Evolutionary conservation across 2,113 vertebrate genomes (phyloP), one percentile per base, ranked within the genome.

Genomic region (Tor tambroides): DNA sequence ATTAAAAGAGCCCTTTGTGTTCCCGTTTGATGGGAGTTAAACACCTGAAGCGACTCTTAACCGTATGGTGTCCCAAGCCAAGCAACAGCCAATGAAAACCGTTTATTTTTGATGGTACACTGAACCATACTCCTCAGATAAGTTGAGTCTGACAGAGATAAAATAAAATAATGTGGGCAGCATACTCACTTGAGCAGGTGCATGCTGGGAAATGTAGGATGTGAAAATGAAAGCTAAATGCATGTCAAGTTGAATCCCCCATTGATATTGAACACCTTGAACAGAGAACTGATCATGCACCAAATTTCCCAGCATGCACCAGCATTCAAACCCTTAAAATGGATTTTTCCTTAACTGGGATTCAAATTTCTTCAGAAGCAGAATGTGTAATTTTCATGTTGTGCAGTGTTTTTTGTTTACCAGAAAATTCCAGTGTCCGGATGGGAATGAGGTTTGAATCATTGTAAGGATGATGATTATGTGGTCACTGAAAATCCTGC

Each of bases 1-100:
- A 90, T 91, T 93, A 91, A 94, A 91, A 85, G 84, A 85, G 65
- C 86, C 93, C 90, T 93, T 92, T 95, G 93, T 93, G 41, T 91
- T 93, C 87, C 43, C 67, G 6, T 79, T 82, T 54, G 49, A 84
- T 17, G 32, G 61, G 54, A 59, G n/a, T 21, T 14, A n/a, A 3
- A 30, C 49, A 54, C 51, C 51, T 59, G 51, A 41, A 80, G 32
- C 54, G 21, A 41, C 32, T 35, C 67, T 71, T 23, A 61, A 10
- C 54, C 6, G 19, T 4, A 30, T 32, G 21, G 56, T 1, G 6
- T 80, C 54, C 21, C 2, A 0, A 15, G 28, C 77, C 5, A 38
- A 21, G 8, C 21, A 61, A 41, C 21, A n/a, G 54, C 51, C 32
- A 72, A 21, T 72, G 32, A 72, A 38, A 72, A 21, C 67, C 5